Conservation (phyloP, 2,888 invertebrate genomes). For the Conops quadrifasciatus region DNA sequence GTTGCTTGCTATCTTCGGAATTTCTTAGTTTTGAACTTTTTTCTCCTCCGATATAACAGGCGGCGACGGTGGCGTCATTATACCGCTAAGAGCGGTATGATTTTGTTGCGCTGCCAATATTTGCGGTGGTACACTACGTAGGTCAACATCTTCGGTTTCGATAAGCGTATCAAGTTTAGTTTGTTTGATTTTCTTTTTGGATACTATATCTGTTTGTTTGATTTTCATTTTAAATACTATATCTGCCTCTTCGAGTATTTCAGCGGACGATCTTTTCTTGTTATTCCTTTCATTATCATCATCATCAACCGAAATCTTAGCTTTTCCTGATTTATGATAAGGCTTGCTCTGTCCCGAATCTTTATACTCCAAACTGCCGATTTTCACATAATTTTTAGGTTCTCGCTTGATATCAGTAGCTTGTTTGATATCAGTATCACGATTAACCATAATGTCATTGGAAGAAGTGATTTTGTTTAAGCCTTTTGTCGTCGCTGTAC, state of each 20-base stretch:
- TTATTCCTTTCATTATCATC: slow-evolving; percentile 41
- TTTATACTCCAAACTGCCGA: slow-evolving; percentile 15
- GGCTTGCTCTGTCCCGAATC: slow-evolving; percentile 4
- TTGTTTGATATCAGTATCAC: slow-evolving; percentile 14
- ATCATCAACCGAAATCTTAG: not conserved
- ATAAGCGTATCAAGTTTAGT: too few species aligned
- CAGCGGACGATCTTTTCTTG: slow-evolving; percentile 53
- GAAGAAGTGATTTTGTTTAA: slow-evolving; percentile 54
- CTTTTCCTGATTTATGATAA: slow-evolving; percentile 4
- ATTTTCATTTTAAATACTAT: slow-evolving; percentile 68
- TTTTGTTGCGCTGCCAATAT: too few species aligned
- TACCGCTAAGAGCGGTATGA: too few species aligned
- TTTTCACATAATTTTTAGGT: slow-evolving; percentile 38
- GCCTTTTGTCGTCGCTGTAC: slow-evolving; percentile 64
- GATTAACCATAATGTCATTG: slow-evolving; percentile 18
- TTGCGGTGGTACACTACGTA: too few species aligned
- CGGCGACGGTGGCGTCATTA: too few species aligned
- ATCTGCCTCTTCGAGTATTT: slow-evolving; percentile 51
- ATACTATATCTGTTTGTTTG: slow-evolving; percentile 78
- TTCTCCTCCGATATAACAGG: too few species aligned
- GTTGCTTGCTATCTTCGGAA: too few species aligned
- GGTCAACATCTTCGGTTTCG: too few species aligned
- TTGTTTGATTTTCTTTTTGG: too few species aligned
- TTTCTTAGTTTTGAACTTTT: too few species aligned
- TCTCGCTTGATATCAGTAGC: not conserved